Conservation (phyloP, 2,797 vertebrate species). For the Ceryle rudis region DNA sequence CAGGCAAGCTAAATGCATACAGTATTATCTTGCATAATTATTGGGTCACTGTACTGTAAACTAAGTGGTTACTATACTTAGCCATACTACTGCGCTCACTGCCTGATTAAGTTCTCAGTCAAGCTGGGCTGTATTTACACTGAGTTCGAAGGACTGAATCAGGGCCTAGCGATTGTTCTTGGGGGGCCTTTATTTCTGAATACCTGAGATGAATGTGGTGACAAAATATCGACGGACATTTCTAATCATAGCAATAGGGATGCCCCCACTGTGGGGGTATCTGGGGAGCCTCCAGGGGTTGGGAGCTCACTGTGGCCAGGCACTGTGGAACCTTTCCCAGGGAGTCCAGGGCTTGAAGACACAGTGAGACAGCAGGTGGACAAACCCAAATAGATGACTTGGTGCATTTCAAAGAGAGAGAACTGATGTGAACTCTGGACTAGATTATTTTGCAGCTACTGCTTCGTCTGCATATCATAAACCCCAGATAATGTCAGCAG, state of each 20-base stretch:
- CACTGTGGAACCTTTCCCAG: accelerated
- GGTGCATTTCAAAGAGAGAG: not conserved
- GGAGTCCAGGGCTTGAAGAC: not conserved
- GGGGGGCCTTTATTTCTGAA: not conserved
- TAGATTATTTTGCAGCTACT: not conserved
- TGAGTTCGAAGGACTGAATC: not conserved
- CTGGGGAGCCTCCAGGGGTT: not conserved
- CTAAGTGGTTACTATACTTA: slow-evolving; percentile 73
- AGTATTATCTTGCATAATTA: slow-evolving; percentile 78
- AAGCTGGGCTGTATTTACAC: not conserved
- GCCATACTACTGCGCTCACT: not conserved
- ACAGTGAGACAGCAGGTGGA: not conserved
- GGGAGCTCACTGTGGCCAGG: not conserved
- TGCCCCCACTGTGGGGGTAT: not conserved
- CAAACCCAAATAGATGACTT: not conserved
- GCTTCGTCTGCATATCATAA: not conserved
- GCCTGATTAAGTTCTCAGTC: slow-evolving; percentile 11
- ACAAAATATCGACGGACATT: not conserved
- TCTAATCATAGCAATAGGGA: not conserved
- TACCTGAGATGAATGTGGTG: not conserved
- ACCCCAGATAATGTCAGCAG: not conserved
- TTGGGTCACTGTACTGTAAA: slow-evolving; percentile 72
- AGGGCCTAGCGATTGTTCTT: not conserved
- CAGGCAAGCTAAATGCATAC: slow-evolving; percentile 70
- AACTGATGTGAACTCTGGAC: not conserved